Percentiles rank a stretch among this genome's conserved stretches.
Conservation (phyloP, 2,113 vertebrate genomes). For the Silurus glanis region DNA sequence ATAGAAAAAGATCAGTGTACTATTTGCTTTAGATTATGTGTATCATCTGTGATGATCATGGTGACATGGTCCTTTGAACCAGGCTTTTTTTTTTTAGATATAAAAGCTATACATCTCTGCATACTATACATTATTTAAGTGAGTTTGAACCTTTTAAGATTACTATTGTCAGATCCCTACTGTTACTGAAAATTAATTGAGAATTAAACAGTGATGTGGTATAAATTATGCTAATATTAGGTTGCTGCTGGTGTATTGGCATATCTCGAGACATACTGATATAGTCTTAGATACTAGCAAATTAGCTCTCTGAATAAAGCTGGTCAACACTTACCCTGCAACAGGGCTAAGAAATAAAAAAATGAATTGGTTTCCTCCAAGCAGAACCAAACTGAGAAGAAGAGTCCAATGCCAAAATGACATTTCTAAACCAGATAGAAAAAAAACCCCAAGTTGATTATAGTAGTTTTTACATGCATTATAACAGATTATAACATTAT, state of each 20-base stretch:
- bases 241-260: background rate
- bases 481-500: background rate
- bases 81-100: too few relatives aligned
- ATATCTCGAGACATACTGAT: background rate
- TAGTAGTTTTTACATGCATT: background rate
- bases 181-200: background rate
- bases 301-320: background rate
- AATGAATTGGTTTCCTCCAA: background rate
- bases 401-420: background rate
- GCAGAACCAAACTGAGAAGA: background rate
- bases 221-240: background rate
- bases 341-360: background rate
- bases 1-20: too few relatives aligned
- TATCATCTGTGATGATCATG: too few relatives aligned
- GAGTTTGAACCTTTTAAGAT: background rate
- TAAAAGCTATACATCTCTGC: too few relatives aligned
- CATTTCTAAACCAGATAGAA: background rate
- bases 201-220: background rate
- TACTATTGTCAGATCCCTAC: background rate
- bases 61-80: background rate
- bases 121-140: too few relatives aligned
- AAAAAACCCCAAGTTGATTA: background rate
- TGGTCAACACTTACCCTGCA: background rate
- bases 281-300: background rate
- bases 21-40: too few relatives aligned